These are phyloP conservation scores for Suncus etruscus DNA, from an alignment of 2,113 vertebrate genomes.

Conservation along the genomic window DNA sequence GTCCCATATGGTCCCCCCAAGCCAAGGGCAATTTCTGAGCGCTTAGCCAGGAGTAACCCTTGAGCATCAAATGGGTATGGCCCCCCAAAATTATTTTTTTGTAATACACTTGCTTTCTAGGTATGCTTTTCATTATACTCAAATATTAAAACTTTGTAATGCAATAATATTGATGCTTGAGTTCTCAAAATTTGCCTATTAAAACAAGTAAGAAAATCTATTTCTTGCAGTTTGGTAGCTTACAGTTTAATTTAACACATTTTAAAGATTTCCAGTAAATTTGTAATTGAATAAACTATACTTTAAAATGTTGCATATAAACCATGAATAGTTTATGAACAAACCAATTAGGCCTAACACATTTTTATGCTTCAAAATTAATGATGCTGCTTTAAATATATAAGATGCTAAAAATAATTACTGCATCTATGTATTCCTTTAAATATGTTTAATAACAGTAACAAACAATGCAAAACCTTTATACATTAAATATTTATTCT, in stretches of 20 bases:
- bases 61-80: too few relatives aligned
- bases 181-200: constrained; percentile 62
- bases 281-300: constrained; percentile 68
- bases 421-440: constrained; percentile 61
- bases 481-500: constrained; percentile 44
- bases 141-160: constrained; percentile 56
- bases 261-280: constrained; percentile 60
- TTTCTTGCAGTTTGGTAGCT: constrained; percentile 58
- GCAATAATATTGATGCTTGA: constrained; percentile 60
- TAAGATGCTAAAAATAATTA: constrained; percentile 48
- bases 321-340: constrained; percentile 78
- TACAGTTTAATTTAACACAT: constrained; percentile 62
- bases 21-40: too few relatives aligned
- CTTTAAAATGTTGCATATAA: constrained; percentile 75
- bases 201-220: constrained; percentile 44
- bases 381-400: constrained; percentile 71
- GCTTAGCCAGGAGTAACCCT: too few relatives aligned
- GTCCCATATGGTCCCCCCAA: too few relatives aligned
- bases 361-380: constrained; percentile 75
- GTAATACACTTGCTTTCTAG: neutral
- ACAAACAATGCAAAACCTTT: constrained; percentile 49
- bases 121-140: constrained; percentile 26
- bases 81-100: too few relatives aligned
- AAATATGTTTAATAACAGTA: constrained; percentile 63
- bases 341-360: constrained; percentile 74